Evolutionary conservation across 2,888 invertebrate genomes (phyloP).

Genomic region (Calliphora vomitoria): DNA sequence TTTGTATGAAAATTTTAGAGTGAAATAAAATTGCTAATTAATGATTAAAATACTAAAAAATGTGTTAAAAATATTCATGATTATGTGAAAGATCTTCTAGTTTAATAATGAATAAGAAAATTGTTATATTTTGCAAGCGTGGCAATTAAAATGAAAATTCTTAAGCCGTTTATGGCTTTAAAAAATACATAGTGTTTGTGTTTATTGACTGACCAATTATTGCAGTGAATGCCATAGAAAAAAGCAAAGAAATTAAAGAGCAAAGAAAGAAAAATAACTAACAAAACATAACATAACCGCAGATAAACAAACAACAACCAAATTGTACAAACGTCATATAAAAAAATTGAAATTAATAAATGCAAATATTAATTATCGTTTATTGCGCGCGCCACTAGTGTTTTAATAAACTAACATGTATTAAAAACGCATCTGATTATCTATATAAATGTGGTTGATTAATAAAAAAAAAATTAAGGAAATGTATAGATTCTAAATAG

Average conservation of each 20-base stretch:
- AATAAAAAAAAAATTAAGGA: slow-evolving; percentile 20
- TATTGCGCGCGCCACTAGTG: slow-evolving; percentile 43
- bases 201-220: slow-evolving; percentile 19
- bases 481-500: slow-evolving; percentile 32
- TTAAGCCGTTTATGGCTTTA: slow-evolving; percentile 25
- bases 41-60: background rate
- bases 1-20: background rate
- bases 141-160: slow-evolving; percentile 26
- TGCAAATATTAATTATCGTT: slow-evolving; percentile 29
- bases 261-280: slow-evolving; percentile 19
- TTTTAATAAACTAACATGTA: slow-evolving; percentile 26
- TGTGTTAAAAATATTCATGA: background rate
- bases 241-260: slow-evolving; percentile 7
- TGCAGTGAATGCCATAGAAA: slow-evolving; percentile 14
- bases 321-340: slow-evolving; percentile 46
- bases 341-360: slow-evolving; percentile 44
- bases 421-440: slow-evolving; percentile 57
- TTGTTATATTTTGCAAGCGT: slow-evolving; percentile 1
- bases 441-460: slow-evolving; percentile 3
- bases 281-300: slow-evolving; percentile 19
- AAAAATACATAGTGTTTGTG: slow-evolving; percentile 12
- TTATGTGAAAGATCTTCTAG: background rate
- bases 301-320: slow-evolving; percentile 19
- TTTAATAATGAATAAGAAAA: background rate
- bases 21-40: background rate